Conservation (phyloP, 2,888 invertebrate species). For the Neoitamus cyanurus region DNA sequence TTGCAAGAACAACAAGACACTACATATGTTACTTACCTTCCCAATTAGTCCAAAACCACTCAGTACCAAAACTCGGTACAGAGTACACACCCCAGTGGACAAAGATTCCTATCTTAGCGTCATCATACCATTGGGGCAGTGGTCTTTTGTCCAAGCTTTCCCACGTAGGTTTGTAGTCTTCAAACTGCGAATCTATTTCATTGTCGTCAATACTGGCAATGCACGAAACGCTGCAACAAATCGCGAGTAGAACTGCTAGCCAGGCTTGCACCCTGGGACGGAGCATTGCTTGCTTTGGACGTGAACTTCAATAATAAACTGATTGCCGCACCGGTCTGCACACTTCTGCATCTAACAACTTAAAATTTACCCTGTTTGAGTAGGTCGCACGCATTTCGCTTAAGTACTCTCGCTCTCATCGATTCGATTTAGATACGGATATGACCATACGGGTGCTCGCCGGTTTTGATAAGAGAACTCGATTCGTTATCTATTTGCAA, state of each 20-base stretch:
- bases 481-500: background rate
- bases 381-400: background rate
- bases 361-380: no score
- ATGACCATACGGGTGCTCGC: background rate
- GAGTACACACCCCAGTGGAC: slow-evolving; percentile 94
- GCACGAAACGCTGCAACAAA: background rate
- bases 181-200: background rate
- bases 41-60: slow-evolving; percentile 95
- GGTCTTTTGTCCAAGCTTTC: slow-evolving; percentile 85
- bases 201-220: background rate
- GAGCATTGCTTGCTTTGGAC: background rate
- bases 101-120: slow-evolving; percentile 89
- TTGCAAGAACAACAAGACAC: no score
- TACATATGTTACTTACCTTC: slow-evolving; percentile 68
- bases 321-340: background rate
- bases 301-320: background rate
- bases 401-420: background rate
- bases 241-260: background rate
- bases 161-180: slow-evolving; percentile 79
- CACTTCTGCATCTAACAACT: background rate
- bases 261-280: background rate
- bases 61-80: slow-evolving; percentile 86
- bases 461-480: background rate
- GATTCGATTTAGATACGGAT: background rate
- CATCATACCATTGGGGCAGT: slow-evolving; percentile 88